Evolutionary conservation across 2,113 vertebrate genomes (phyloP).

Genomic region (Elaphurus davidianus): DNA sequence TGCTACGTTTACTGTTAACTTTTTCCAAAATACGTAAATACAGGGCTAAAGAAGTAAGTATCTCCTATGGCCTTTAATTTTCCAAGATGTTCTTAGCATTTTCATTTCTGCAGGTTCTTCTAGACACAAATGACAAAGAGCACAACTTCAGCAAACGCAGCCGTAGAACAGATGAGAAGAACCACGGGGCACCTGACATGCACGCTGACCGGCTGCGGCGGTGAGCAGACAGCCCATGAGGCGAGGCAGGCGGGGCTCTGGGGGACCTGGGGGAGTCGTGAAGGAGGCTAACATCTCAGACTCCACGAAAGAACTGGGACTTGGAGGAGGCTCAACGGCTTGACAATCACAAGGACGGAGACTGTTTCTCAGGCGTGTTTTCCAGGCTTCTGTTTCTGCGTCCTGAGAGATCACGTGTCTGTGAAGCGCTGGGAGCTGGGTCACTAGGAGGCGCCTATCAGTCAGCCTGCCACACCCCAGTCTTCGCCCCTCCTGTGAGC

Average conservation of each 20-base stretch:
- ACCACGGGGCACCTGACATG: not conserved
- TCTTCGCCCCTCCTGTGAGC: not conserved
- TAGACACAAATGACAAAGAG: not conserved
- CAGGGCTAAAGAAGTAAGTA: slow-evolving; percentile 38
- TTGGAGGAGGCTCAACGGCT: not conserved
- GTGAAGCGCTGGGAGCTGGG: not conserved
- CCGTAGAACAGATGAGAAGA: not conserved
- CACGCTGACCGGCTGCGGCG: not conserved
- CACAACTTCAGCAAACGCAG: not conserved
- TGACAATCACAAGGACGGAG: not conserved
- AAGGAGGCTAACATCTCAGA: not conserved
- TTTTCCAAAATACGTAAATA: slow-evolving; percentile 29
- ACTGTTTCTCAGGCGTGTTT: not conserved
- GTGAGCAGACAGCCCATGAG: not conserved
- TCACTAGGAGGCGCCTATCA: not conserved
- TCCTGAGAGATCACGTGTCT: not conserved
- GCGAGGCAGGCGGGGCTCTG: not conserved
- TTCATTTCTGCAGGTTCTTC: not conserved
- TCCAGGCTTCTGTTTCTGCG: not conserved
- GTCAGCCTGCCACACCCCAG: not conserved
- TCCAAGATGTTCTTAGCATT: not conserved
- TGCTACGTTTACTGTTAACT: not conserved
- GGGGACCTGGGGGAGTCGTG: not conserved
- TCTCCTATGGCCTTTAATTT: not conserved
- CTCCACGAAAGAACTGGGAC: not conserved